A percentile compares a stretch with the other conserved stretches of the same genome.
Conservation (phyloP, 2,888 invertebrate species). For the Meteorus cinctellus region DNA sequence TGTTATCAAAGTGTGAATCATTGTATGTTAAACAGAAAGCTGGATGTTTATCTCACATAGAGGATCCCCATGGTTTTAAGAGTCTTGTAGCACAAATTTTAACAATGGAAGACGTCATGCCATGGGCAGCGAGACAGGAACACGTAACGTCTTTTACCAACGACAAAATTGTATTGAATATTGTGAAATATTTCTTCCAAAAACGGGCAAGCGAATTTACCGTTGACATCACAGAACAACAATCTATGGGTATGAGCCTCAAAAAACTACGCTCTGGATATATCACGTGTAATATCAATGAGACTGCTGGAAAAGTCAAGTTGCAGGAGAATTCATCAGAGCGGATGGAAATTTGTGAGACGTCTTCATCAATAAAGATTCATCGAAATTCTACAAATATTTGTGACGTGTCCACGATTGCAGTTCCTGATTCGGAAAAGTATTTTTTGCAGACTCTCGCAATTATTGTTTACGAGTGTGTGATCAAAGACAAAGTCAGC, state of each 20-base stretch:
- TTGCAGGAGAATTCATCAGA: slow-evolving; percentile 54
- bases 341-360: slow-evolving; percentile 64
- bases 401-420: slow-evolving; percentile 39
- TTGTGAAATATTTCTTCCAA: slow-evolving; percentile 81
- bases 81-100: slow-evolving; percentile 86
- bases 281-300: slow-evolving; percentile 53
- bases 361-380: slow-evolving; percentile 45
- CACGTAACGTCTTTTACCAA: slow-evolving; percentile 85
- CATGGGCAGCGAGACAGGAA: slow-evolving; percentile 81
- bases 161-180: slow-evolving; percentile 81
- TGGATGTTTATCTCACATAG: slow-evolving; percentile 89
- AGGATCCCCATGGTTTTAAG: slow-evolving; percentile 87
- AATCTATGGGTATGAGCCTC: slow-evolving; percentile 45
- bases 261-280: slow-evolving; percentile 53
- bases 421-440: slow-evolving; percentile 60
- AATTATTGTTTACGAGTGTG: slow-evolving; percentile 84
- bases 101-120: slow-evolving; percentile 82
- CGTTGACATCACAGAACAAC: not conserved
- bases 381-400: slow-evolving; percentile 42
- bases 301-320: slow-evolving; percentile 52
- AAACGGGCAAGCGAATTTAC: slow-evolving; percentile 52
- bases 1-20: slow-evolving; percentile 81
- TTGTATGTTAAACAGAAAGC: slow-evolving; percentile 92
- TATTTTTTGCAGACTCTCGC: slow-evolving; percentile 66
- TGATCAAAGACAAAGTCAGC: slow-evolving; percentile 85